phyloP scores from a whole-genome alignment of 37 sponge, comb jelly and placozoan genomes.

The Hexactinellida sp. region DNA sequence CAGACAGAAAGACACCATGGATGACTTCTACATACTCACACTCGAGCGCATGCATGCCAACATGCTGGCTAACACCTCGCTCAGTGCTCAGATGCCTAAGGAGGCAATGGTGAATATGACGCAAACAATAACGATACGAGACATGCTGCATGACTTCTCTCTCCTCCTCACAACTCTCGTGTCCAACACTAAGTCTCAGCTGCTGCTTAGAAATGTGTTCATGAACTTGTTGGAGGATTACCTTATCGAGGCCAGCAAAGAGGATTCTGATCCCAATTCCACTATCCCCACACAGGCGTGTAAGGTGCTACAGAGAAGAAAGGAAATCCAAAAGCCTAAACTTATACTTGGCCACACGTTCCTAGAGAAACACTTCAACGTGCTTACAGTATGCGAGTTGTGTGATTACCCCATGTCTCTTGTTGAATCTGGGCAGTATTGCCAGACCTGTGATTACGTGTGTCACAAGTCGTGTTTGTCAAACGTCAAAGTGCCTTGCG shows the following conservation, averaged over 20 bases:
- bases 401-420: constrained; percentile 47
- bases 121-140: background rate
- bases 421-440: constrained; percentile 60
- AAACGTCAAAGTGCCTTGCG: background rate
- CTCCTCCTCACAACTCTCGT: background rate
- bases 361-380: constrained; percentile 44
- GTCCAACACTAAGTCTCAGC: background rate
- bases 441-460: constrained; percentile 20
- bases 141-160: background rate
- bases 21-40: constrained; percentile 4
- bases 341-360: constrained; percentile 46
- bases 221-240: background rate
- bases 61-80: background rate
- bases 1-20: constrained; percentile 9
- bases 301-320: background rate
- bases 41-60: constrained; percentile 1
- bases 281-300: background rate
- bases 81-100: background rate
- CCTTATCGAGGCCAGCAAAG: background rate
- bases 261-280: background rate
- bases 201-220: background rate
- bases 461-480: background rate
- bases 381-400: constrained; percentile 63
- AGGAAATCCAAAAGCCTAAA: background rate
- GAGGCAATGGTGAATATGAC: background rate